Conservation (phyloP, 2,888 invertebrate species). For the Trichacis sp. region DNA sequence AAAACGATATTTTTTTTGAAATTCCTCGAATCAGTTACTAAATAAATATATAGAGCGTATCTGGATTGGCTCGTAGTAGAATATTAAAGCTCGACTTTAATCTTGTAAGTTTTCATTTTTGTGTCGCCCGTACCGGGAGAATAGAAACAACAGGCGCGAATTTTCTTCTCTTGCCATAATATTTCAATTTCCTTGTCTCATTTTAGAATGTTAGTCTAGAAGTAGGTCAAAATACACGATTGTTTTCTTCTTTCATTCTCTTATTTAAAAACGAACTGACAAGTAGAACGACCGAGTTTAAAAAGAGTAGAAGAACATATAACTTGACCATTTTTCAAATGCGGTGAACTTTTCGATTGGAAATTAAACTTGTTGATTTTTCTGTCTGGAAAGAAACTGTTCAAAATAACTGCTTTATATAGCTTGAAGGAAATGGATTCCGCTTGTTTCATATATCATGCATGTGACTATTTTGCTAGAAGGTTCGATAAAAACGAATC, state of each 20-base stretch:
- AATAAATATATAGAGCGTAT: not conserved
- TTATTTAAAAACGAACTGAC: no score
- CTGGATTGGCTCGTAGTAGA: not conserved
- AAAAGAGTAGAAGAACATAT: no score
- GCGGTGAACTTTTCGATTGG: not conserved
- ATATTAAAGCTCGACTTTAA: conserved; percentile 1
- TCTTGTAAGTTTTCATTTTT: conserved; percentile 6
- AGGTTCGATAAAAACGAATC: no score
- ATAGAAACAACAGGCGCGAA: conserved; percentile 24
- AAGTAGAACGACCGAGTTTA: no score
- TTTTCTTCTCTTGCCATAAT: conserved; percentile 23
- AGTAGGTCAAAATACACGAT: conserved; percentile 12
- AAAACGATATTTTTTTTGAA: no score
- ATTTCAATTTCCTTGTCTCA: conserved; percentile 26
- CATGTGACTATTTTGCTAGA: no score
- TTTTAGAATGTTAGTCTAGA: conserved; percentile 23
- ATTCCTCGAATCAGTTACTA: not conserved
- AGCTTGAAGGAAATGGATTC: no score
- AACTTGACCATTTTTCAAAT: no score
- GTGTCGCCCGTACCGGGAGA: conserved; percentile 9
- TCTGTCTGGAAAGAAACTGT: no score
- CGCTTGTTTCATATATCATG: no score
- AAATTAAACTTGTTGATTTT: not conserved
- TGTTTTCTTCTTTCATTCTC: not conserved
- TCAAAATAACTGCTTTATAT: no score